Evolutionary conservation across 2,888 invertebrate genomes (phyloP).

Genomic region (Eulithis testata): DNA sequence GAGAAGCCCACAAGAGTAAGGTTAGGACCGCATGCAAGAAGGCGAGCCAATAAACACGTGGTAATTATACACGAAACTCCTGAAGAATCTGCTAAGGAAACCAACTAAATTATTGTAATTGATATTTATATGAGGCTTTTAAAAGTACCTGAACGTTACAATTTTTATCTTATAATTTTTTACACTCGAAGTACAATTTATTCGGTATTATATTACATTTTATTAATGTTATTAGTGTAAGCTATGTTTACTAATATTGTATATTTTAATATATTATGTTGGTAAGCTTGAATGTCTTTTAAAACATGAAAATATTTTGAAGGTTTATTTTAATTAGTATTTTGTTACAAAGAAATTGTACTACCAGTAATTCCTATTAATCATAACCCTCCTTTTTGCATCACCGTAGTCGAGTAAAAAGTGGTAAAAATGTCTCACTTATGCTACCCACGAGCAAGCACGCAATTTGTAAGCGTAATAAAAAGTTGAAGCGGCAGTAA

Average conservation of each 20-base stretch:
- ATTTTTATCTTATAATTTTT: slow-evolving; percentile 12
- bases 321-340: not conserved
- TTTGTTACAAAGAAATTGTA: not conserved
- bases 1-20: slow-evolving; percentile 51
- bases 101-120: slow-evolving; percentile 31
- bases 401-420: not conserved
- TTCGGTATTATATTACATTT: slow-evolving; percentile 1
- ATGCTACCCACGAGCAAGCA: slow-evolving; percentile 29
- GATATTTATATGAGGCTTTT: slow-evolving; percentile 21
- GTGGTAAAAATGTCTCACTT: slow-evolving; percentile 27
- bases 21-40: slow-evolving; percentile 62
- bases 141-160: slow-evolving; percentile 35
- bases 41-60: slow-evolving; percentile 61
- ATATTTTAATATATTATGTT: no score
- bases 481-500: slow-evolving; percentile 54
- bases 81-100: slow-evolving; percentile 34
- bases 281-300: no score
- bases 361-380: slow-evolving; percentile 9
- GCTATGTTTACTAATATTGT: no score
- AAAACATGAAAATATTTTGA: no score
- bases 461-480: slow-evolving; percentile 43
- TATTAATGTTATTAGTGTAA: no score
- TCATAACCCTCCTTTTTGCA: no score
- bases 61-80: slow-evolving; percentile 50
- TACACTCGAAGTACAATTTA: not conserved